phyloP scores from a whole-genome alignment of 2,113 vertebrate species.

The Alexandromys fortis region DNA sequence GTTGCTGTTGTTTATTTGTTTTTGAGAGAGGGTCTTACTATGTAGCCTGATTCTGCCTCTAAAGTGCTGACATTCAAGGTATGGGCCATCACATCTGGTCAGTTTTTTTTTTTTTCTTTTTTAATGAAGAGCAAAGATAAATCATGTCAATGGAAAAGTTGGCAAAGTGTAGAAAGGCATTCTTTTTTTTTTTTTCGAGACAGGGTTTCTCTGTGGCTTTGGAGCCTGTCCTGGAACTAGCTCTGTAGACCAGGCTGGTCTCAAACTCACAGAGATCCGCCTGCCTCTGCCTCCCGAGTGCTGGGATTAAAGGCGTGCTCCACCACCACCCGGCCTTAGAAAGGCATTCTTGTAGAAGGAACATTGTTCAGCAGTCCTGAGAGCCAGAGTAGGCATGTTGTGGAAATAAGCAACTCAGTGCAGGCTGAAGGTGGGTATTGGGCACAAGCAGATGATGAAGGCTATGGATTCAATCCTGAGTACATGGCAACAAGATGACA shows the following conservation, averaged over 20 bases:
- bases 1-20: not conserved
- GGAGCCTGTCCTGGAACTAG: no score
- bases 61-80: not conserved
- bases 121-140: constrained; percentile 22
- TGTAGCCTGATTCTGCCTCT: not conserved
- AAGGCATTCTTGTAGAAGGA: not conserved
- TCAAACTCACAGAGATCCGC: no score
- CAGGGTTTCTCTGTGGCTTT: no score
- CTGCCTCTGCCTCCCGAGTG: no score
- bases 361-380: not conserved
- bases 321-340: not conserved
- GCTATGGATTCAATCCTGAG: not conserved
- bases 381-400: not conserved
- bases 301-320: no score
- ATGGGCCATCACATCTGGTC: not conserved
- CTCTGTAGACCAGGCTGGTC: no score
- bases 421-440: no score
- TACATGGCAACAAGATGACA: not conserved
- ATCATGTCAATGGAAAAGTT: not conserved
- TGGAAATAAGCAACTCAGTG: not conserved
- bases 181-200: not conserved
- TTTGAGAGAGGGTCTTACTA: not conserved
- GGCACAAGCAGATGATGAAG: not conserved
- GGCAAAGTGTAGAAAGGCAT: not conserved
- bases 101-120: not conserved